phyloP scores from a whole-genome alignment of 2,113 vertebrate genomes.

The Phylloscopus trochilus region DNA sequence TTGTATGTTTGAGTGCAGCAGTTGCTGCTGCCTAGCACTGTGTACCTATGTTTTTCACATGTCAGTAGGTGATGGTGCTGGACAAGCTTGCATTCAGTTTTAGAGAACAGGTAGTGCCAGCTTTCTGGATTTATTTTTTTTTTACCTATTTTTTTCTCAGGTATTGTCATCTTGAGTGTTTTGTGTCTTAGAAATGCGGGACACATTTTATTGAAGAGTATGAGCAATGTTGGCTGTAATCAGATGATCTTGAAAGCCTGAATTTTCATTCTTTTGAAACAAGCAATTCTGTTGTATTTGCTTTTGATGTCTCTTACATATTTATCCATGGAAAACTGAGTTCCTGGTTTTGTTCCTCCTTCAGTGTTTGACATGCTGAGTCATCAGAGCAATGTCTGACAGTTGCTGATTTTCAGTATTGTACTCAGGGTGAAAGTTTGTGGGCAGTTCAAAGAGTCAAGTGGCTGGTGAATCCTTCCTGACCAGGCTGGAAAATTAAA shows the following conservation, averaged over 20 bases:
- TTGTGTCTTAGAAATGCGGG: neutral
- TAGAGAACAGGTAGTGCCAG: neutral
- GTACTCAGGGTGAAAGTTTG: neutral
- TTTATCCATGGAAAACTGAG: neutral
- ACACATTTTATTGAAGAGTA: neutral
- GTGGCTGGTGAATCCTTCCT: neutral
- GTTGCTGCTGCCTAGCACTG: neutral
- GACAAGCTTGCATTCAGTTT: neutral
- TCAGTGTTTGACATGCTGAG: neutral
- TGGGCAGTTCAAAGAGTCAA: neutral
- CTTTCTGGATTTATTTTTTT: neutral
- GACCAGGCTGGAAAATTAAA: neutral
- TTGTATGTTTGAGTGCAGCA: accelerated
- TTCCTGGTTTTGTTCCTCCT: neutral
- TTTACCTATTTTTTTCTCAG: neutral
- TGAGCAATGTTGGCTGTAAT: neutral
- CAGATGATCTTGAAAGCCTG: neutral
- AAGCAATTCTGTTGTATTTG: neutral
- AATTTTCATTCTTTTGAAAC: neutral
- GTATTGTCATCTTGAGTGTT: neutral
- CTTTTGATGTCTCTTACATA: neutral
- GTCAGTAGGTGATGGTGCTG: neutral
- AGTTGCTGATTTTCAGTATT: neutral
- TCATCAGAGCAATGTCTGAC: neutral
- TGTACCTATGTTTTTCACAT: neutral